Evolutionary conservation across 2,113 vertebrate genomes (phyloP).

Genomic region (Phaethon lepturus): DNA sequence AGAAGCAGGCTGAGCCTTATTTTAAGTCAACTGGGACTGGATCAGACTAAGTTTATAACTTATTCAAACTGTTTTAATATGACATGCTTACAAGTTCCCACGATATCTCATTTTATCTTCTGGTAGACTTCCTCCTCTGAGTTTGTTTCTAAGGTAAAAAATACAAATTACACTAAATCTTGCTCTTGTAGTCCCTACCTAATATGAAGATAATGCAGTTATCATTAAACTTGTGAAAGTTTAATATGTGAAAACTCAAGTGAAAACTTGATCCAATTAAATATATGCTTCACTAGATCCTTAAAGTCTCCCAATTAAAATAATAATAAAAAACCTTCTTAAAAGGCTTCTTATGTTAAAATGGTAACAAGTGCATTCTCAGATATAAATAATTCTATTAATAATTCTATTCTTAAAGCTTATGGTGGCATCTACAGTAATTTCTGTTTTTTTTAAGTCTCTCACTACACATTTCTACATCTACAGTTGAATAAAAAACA

Average conservation of each 20-base stretch:
- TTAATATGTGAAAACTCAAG: background rate
- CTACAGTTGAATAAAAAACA: background rate
- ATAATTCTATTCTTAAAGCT: slow-evolving; percentile 23
- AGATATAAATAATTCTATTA: background rate
- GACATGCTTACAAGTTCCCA: background rate
- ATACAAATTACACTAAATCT: slow-evolving; percentile 2
- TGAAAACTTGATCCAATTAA: slow-evolving; percentile 63
- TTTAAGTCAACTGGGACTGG: background rate
- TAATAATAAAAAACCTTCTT: background rate
- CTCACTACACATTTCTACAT: background rate
- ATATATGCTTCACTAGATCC: slow-evolving; percentile 35
- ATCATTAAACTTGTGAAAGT: background rate
- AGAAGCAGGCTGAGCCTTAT: background rate
- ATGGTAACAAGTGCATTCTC: slow-evolving; percentile 9
- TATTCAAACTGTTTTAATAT: background rate
- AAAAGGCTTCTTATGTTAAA: slow-evolving; percentile 8
- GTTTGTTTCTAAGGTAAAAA: background rate
- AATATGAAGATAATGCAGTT: slow-evolving; percentile 14
- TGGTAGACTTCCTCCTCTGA: background rate
- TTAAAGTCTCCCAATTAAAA: slow-evolving; percentile 23
- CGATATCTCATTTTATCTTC: background rate
- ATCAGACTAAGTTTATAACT: background rate
- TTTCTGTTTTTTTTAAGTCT: background rate
- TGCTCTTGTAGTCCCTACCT: background rate
- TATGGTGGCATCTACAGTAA: background rate